Conservation (phyloP, 1,140 invertebrate species). For the Teleogryllus occipitalis region DNA sequence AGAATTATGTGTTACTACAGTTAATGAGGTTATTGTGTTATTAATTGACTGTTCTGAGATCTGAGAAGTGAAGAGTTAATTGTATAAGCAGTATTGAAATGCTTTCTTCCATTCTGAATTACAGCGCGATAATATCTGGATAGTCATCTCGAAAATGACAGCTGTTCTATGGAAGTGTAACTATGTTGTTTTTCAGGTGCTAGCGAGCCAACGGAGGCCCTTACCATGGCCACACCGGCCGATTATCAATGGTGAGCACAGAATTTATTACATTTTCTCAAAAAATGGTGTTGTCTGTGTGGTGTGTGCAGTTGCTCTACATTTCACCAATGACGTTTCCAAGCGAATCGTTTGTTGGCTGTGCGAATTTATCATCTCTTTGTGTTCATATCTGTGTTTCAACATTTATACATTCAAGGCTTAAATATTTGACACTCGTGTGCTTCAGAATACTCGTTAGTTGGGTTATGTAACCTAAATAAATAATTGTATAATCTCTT, state of each 20-base stretch:
- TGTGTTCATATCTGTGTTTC: neutral
- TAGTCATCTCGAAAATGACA: neutral
- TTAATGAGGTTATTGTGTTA: neutral
- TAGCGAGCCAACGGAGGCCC: slow-evolving; percentile 21
- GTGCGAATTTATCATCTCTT: too few species aligned
- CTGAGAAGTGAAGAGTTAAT: neutral
- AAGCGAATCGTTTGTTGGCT: too few species aligned
- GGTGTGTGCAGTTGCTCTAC: neutral
- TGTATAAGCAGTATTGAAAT: neutral
- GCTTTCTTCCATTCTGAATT: neutral
- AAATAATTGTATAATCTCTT: neutral
- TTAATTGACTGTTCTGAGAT: neutral
- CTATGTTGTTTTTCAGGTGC: slow-evolving; percentile 15
- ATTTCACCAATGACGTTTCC: neutral
- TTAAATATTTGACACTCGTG: neutral
- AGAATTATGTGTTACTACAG: neutral
- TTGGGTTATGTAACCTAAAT: neutral
- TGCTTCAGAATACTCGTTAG: neutral
- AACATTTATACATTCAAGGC: neutral
- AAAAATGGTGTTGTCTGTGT: neutral
- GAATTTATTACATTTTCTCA: neutral
- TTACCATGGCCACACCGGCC: slow-evolving; percentile 36
- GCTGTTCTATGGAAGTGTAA: slow-evolving; percentile 7
- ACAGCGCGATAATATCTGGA: neutral
- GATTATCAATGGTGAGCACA: slow-evolving; percentile 42